phyloP scores from a whole-genome alignment of 2,113 vertebrate genomes.

The Rousettus leschenaultii region DNA sequence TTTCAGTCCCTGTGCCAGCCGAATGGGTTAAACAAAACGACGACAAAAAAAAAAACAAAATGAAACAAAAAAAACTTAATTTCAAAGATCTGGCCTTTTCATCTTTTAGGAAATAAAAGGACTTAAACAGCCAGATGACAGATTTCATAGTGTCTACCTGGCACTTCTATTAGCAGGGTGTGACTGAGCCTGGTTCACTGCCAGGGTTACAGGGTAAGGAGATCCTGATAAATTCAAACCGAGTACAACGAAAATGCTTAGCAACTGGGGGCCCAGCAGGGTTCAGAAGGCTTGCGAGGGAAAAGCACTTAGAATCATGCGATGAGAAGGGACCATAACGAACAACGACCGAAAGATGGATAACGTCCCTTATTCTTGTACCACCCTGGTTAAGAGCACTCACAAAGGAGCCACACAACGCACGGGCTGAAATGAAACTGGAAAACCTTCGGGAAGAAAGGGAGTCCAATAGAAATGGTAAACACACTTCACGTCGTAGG shows the following conservation, averaged over 20 bases:
- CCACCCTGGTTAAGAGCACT: not conserved
- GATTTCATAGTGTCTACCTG: slow-evolving; percentile 49
- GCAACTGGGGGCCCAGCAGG: slow-evolving; percentile 55
- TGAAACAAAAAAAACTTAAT: not conserved
- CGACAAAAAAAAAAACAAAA: not conserved
- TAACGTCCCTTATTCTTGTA: not conserved
- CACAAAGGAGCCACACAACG: not conserved
- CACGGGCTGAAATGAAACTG: not conserved
- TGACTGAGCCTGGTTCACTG: slow-evolving; percentile 70
- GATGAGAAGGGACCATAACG: not conserved
- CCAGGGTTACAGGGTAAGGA: slow-evolving; percentile 49
- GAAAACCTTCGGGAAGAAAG: not conserved
- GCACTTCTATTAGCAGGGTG: not conserved
- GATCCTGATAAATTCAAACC: slow-evolving; percentile 74
- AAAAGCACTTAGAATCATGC: not conserved
- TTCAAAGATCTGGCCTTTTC: slow-evolving; percentile 62
- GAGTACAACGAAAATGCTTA: slow-evolving; percentile 64
- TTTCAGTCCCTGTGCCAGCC: not conserved
- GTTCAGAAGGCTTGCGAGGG: slow-evolving; percentile 19
- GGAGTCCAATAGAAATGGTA: not conserved
- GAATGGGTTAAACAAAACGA: slow-evolving; percentile 45
- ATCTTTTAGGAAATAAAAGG: slow-evolving; percentile 66
- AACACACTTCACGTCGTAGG: not conserved
- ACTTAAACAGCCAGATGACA: slow-evolving; percentile 42
- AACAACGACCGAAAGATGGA: not conserved